phyloP scores from a whole-genome alignment of 2,113 vertebrate genomes.

The Leuciscus idus region DNA sequence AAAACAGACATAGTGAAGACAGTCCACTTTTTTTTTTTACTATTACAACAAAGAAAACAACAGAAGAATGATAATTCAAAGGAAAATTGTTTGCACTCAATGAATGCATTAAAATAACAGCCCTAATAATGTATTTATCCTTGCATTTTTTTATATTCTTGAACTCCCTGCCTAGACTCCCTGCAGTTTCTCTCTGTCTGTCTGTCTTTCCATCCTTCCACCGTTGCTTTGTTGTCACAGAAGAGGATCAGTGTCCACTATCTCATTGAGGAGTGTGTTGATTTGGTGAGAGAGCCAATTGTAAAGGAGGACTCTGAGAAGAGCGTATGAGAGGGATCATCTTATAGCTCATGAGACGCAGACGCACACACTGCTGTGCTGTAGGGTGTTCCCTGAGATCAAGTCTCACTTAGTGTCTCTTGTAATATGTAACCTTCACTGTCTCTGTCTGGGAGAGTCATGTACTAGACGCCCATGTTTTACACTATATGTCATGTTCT shows the following conservation, averaged over 20 bases:
- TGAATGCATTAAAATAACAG: not conserved
- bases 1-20: too few species aligned
- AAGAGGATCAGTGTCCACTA: constrained; percentile 70
- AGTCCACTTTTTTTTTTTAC: too few species aligned
- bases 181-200: not conserved
- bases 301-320: constrained; percentile 66
- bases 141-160: not conserved
- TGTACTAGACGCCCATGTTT: constrained; percentile 9
- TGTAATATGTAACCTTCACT: not conserved
- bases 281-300: constrained; percentile 73
- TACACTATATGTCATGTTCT: constrained; percentile 22
- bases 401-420: constrained; percentile 52
- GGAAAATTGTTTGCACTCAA: not conserved
- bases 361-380: constrained; percentile 50
- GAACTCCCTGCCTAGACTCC: not conserved
- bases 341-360: constrained; percentile 8
- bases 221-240: constrained; percentile 58
- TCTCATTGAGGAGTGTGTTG: constrained; percentile 75
- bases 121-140: not conserved
- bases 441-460: constrained; percentile 26
- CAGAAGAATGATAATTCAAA: too few species aligned
- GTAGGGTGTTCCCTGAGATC: constrained; percentile 67
- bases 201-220: not conserved
- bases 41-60: too few species aligned
- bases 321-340: constrained; percentile 66